Evolutionary conservation across 2,888 invertebrate species (phyloP), one percentile per base, ranked within the genome.

Genomic region (Clivina fossor): DNA sequence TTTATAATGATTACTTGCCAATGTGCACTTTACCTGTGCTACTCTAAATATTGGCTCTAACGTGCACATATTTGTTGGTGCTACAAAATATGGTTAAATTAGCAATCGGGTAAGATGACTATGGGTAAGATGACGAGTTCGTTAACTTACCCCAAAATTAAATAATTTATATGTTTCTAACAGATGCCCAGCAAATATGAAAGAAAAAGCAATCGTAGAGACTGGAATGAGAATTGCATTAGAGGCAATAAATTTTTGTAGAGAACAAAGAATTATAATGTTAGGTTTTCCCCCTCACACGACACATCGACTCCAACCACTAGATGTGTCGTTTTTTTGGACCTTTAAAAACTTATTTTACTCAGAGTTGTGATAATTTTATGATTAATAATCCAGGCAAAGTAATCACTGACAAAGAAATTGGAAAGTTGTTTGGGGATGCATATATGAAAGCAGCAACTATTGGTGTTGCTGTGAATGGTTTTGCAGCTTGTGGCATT

Each of bases 251-350:
- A 62, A 64, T 48, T 44, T 60, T 22, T 62, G 62, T 33, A 53
- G 61, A 58, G 56, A 59, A 24, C 64, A 62, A 32, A 60, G 58
- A 3, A 60, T 64, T 15, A 22, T 63, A 19, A 59, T 65, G 48
- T 41, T 67, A 30, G 61, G 60, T 16, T 55, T 63, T 20, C 64
- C 65, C 11, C 65, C 63, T n/a, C 65, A 66, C 51, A 63, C 61
- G 33, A 63, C 63, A 4, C 65, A 65, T 53, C 40, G 59, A 19
- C 26, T 66, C 15, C 66, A 66, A 47, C 64, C 63, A 11, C 56
- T 62, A 20, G 60, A 62, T 56, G 64, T 66, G 37, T 54, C n/a
- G 57, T 32, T 66, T 65, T 47, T 65, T 67, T 62, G 61, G 60
- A 26, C 65, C 64, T 4, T 30, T 67, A 26, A 66, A 65, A 37